Percentiles rank a stretch among this genome's conserved stretches.
Conservation (phyloP, 2,113 vertebrate species). For the Python bivittatus region DNA sequence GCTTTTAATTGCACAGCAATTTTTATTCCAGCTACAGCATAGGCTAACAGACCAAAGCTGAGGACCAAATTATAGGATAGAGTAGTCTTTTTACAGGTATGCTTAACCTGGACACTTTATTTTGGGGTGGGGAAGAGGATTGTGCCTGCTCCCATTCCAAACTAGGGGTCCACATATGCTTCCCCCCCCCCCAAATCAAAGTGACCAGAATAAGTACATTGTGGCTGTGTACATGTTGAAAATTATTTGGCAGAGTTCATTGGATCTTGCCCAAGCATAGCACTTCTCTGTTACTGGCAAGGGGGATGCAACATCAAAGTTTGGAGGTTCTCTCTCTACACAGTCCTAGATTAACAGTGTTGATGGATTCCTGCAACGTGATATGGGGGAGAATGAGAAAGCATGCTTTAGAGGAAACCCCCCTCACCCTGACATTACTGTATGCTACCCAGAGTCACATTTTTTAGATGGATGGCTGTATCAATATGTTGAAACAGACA, state of each 20-base stretch:
- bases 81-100: not conserved
- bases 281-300: no score
- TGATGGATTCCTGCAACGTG: no score
- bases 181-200: not conserved
- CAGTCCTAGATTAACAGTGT: no score
- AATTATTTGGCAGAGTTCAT: not conserved
- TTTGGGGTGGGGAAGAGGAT: not conserved
- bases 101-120: not conserved
- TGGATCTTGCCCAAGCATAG: no score
- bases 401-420: no score
- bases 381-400: no score
- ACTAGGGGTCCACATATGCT: not conserved
- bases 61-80: not conserved
- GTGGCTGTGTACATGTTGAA: not conserved
- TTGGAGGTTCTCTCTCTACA: no score
- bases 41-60: not conserved
- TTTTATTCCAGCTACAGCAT: not conserved
- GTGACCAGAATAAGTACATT: not conserved
- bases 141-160: not conserved
- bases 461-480: not conserved
- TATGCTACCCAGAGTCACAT: not conserved
- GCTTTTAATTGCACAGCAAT: not conserved
- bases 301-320: no score
- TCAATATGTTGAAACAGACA: not conserved
- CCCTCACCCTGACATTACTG: no score